Evolutionary conservation across 2,113 vertebrate genomes (phyloP).

Genomic region (Pterocles burchelli): DNA sequence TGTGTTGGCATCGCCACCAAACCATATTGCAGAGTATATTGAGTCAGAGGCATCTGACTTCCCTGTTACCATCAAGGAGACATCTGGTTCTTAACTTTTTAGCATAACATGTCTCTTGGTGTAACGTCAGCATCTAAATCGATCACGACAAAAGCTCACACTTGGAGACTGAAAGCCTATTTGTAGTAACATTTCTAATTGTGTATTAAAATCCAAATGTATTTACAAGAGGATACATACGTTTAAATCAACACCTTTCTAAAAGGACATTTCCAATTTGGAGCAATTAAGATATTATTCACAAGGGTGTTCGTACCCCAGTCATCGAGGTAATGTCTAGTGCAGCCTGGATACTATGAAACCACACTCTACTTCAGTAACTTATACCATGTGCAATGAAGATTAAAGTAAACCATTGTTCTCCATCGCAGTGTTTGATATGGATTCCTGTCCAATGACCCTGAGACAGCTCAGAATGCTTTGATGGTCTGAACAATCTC

Average conservation of each 20-base stretch:
- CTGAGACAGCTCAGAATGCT: neutral
- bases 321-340: neutral
- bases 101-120: neutral
- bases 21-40: neutral
- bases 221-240: neutral
- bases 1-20: neutral
- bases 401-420: neutral
- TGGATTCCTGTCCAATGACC: neutral
- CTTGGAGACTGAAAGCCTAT: neutral
- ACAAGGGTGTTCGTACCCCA: neutral
- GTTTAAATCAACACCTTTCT: neutral
- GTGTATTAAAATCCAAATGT: neutral
- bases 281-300: neutral
- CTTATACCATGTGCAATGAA: neutral
- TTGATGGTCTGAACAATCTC: neutral
- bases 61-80: neutral
- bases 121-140: neutral
- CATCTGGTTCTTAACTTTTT: conserved; percentile 40
- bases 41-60: neutral
- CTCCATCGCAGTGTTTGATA: neutral
- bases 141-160: neutral
- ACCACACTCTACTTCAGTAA: neutral
- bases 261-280: neutral
- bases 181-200: neutral
- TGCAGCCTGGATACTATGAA: neutral